Percentiles rank a stretch among this genome's conserved stretches.
These are phyloP conservation scores for Zingel zingel DNA, from an alignment of 2,113 vertebrate genomes.

Conservation along the genomic window DNA sequence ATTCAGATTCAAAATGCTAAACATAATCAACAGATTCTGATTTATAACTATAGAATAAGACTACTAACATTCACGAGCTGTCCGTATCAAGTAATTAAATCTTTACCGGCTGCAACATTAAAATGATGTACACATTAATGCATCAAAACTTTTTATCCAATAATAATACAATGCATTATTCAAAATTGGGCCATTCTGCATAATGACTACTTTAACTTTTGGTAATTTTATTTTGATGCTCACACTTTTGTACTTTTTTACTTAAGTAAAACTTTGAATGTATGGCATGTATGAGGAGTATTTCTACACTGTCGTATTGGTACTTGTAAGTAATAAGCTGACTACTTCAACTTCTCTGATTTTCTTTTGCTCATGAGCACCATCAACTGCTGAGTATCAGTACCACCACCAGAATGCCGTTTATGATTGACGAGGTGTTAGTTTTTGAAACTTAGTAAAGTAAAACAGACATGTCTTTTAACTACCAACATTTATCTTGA, in stretches of 20 bases:
- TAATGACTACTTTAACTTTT: neutral
- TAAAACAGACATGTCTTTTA: neutral
- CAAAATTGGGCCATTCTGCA: neutral
- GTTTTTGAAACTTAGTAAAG: neutral
- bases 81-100: neutral
- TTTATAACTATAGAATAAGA: neutral
- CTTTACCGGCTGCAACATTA: neutral
- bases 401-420: slow-evolving; percentile 1
- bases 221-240: neutral
- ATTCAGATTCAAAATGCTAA: neutral
- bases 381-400: neutral
- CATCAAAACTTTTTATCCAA: neutral
- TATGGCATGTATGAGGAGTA: neutral
- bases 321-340: neutral
- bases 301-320: neutral
- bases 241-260: neutral
- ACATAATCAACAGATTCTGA: neutral
- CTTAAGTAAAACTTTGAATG: neutral
- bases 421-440: neutral
- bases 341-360: neutral
- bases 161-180: neutral
- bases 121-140: neutral
- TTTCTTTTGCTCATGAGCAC: neutral
- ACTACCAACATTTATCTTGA: neutral
- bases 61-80: neutral